These are phyloP conservation scores for Guaruba guarouba DNA, from an alignment of 2,113 vertebrate species.

Conservation along the genomic window DNA sequence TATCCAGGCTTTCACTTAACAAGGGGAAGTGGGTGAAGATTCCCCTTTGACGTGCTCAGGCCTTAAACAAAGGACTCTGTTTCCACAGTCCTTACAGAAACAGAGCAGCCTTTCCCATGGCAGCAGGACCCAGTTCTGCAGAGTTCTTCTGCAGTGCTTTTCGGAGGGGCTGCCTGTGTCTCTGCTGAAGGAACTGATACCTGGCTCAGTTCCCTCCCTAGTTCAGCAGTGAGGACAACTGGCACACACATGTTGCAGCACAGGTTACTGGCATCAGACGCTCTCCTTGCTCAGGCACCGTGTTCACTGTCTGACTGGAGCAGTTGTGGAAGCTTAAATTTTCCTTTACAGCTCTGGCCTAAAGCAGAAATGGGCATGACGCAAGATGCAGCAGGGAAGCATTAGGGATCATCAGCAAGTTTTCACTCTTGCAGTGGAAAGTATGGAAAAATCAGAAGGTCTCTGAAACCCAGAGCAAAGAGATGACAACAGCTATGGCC, in stretches of 20 bases:
- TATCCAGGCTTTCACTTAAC: not conserved
- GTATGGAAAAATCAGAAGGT: not conserved
- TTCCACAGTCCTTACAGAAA: not conserved
- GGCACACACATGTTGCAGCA: not conserved
- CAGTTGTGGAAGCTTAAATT: not conserved
- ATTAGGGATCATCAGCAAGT: not conserved
- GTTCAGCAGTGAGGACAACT: not conserved
- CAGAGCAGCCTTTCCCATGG: not conserved
- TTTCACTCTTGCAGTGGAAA: not conserved
- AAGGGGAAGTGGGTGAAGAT: not conserved
- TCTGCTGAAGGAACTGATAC: not conserved
- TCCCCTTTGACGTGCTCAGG: not conserved
- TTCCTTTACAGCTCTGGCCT: not conserved
- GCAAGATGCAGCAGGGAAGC: not conserved
- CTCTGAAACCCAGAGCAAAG: not conserved
- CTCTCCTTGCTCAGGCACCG: fast-evolving
- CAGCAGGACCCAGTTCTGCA: not conserved
- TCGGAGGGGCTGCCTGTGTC: not conserved
- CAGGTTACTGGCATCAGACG: not conserved
- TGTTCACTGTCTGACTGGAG: not conserved
- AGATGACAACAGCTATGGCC: not conserved
- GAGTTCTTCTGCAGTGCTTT: not conserved
- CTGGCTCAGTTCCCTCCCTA: not conserved
- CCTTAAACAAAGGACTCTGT: not conserved
- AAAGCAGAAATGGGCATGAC: not conserved